These are phyloP conservation scores for Anthopleura xanthogrammica DNA, from an alignment of 92 coral and sea anemone species.

Conservation along the genomic window DNA sequence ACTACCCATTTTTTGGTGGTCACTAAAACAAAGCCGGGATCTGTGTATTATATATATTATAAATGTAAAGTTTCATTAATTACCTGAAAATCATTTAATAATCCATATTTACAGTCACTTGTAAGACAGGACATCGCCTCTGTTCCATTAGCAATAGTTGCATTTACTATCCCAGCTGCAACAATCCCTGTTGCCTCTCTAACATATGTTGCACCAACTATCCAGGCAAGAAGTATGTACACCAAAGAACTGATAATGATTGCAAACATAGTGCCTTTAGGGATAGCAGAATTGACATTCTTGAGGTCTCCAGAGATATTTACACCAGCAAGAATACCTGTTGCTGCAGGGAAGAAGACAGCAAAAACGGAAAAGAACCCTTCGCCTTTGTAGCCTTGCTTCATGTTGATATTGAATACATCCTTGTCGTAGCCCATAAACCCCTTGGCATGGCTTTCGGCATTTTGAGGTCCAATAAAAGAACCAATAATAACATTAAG, in stretches of 20 bases:
- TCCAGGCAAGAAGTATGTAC: conserved; percentile 79
- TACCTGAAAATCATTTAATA: conserved; percentile 88
- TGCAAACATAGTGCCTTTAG: conserved; percentile 91
- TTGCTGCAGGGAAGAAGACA: conserved; percentile 97
- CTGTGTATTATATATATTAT: background rate
- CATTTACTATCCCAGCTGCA: conserved; percentile 34
- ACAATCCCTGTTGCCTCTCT: conserved; percentile 84
- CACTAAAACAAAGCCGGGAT: background rate
- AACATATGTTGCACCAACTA: conserved; percentile 74
- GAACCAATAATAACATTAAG: conserved; percentile 78
- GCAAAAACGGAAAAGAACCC: conserved; percentile 93
- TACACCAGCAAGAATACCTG: conserved; percentile 96
- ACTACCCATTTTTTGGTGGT: too few species aligned
- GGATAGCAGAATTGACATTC: conserved; percentile 83
- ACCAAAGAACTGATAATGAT: conserved; percentile 84
- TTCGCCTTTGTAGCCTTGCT: conserved; percentile 70
- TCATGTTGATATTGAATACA: conserved; percentile 61
- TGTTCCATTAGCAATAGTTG: conserved; percentile 35
- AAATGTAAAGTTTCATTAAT: conserved; percentile 12
- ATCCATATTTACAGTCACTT: conserved; percentile 73
- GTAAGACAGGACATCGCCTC: conserved; percentile 48
- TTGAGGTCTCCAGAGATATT: conserved; percentile 94
- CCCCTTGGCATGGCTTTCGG: conserved; percentile 61
- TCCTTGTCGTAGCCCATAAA: conserved; percentile 71
- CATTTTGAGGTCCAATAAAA: conserved; percentile 88